Base-by-base conservation (phyloP, 2,888 invertebrate species). In the Yponomeuta plumbellus region DNA sequence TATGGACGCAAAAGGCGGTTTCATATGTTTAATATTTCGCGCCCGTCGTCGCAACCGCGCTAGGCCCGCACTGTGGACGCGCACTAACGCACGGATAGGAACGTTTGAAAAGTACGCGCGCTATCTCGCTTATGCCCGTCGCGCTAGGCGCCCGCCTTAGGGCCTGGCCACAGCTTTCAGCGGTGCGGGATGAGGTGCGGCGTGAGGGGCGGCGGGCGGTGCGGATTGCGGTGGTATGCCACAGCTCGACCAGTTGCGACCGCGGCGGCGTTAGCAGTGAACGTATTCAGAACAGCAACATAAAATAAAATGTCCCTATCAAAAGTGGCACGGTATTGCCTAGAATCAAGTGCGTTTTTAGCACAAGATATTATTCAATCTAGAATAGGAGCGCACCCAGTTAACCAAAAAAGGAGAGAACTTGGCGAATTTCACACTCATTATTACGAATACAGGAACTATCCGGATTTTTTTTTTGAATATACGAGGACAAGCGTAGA, bases 401-500 rank as follows among this genome's bases (percentile, higher is more conserved):
- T 52, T 52, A 52, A 52, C 52, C 52, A 52, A 5, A 52, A 52
- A 52, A 52, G 52, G 52, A 52, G 52, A 52, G 52, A 5, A 52
- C 6, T 52, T 52, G 52, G 52, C 52, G 52, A 52, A 52, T 52
- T 52, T 52, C 52, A 52, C 52, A 5, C 52, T 52, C 52, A 5
- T n/a, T 44, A n/a, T n/a, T n/a, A n/a, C n/a, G n/a, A n/a, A n/a
- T n/a, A n/a, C n/a, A n/a, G n/a, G n/a, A 52, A 40, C 61, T 22
- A 59, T 66, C 39, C 11, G 39, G 59, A 58, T 66, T n/a, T 20
- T 3, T 69, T 68, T 70, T 70, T 70, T 67, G 57, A 69, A 67
- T 70, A 70, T 67, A 69, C 68, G 67, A 68, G 67, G 64, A 34
- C 68, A 67, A 69, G 67, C 67, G 64, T 67, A 67, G 67, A 67